Percentiles rank a stretch among this genome's conserved stretches.
Conservation (phyloP, 1,140 invertebrate genomes). For the Helicoverpa armigera region DNA sequence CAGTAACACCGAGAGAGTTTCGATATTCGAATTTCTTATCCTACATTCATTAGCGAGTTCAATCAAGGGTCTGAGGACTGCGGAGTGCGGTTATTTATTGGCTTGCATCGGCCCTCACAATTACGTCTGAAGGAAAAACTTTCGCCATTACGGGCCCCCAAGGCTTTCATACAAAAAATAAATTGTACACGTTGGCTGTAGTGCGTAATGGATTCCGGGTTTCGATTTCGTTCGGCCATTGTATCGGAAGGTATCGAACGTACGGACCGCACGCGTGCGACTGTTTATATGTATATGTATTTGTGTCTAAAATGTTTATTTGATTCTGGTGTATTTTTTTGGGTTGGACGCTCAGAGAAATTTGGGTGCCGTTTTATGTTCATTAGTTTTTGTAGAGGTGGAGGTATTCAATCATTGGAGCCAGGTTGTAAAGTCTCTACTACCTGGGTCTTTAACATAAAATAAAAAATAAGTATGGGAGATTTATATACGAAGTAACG, state of each 20-base stretch:
- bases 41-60: slow-evolving; percentile 86
- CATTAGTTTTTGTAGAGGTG: background rate
- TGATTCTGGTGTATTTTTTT: slow-evolving; percentile 40
- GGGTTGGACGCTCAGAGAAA: background rate
- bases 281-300: slow-evolving; percentile 47
- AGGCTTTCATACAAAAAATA: slow-evolving; percentile 82
- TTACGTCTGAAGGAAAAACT: slow-evolving; percentile 83
- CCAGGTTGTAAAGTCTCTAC: too few relatives aligned
- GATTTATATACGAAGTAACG: too few relatives aligned
- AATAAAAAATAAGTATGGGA: too few relatives aligned
- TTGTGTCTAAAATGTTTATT: slow-evolving; percentile 51
- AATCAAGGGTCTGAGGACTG: slow-evolving; percentile 79
- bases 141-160: slow-evolving; percentile 80
- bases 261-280: slow-evolving; percentile 9
- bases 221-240: slow-evolving; percentile 74
- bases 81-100: slow-evolving; percentile 83
- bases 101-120: slow-evolving; percentile 83
- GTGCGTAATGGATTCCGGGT: slow-evolving; percentile 80
- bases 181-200: slow-evolving; percentile 75
- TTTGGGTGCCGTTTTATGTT: slow-evolving; percentile 7
- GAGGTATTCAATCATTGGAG: too few relatives aligned
- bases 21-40: slow-evolving; percentile 83
- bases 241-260: slow-evolving; percentile 60
- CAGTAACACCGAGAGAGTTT: slow-evolving; percentile 56
- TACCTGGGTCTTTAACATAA: too few relatives aligned